phyloP scores from a whole-genome alignment of 1,140 invertebrate genomes.

The Monomorium pharaonis region DNA sequence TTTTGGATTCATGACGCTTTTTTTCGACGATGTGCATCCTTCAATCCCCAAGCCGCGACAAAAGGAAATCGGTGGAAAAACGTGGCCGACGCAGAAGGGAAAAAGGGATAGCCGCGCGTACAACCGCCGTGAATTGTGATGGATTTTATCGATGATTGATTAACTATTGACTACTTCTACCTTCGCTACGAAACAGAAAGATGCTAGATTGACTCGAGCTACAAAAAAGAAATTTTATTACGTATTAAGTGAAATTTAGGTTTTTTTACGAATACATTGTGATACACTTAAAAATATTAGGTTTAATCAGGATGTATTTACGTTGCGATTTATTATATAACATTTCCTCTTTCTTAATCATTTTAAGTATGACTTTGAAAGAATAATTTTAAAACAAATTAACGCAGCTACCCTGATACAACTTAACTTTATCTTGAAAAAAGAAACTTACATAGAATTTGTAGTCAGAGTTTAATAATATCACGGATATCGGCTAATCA shows the following conservation, averaged over 20 bases:
- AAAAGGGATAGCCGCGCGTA: constrained; percentile 44
- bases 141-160: constrained; percentile 46
- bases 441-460: background rate
- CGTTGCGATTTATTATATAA: background rate
- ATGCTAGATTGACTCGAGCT: background rate
- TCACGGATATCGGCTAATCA: background rate
- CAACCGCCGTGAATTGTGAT: constrained; percentile 43
- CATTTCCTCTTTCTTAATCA: background rate
- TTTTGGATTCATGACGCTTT: constrained; percentile 76
- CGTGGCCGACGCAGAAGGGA: constrained; percentile 14
- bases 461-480: background rate
- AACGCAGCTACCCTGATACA: background rate
- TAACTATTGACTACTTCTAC: constrained; percentile 23
- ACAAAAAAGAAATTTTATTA: background rate
- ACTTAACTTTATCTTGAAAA: background rate
- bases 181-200: background rate
- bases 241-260: background rate
- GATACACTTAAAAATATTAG: background rate
- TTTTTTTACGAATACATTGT: background rate
- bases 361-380: background rate
- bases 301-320: background rate
- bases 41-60: constrained; percentile 21
- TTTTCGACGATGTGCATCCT: constrained; percentile 28
- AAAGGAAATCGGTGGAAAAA: constrained; percentile 47
- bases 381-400: background rate